phyloP scores from a whole-genome alignment of 2,113 vertebrate species.

The Oncorhynchus keta region DNA sequence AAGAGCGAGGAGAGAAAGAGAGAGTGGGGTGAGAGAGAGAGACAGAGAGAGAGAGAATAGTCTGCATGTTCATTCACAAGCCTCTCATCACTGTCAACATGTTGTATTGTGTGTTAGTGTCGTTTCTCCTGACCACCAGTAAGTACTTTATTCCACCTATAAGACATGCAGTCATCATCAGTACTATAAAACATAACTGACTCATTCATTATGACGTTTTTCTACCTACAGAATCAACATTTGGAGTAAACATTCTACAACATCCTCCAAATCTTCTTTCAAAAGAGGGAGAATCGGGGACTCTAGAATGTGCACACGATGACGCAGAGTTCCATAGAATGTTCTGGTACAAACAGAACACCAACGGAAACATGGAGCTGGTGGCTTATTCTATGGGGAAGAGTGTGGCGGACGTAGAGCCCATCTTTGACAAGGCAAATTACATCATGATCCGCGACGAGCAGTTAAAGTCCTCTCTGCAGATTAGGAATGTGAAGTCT shows the following conservation, averaged over 20 bases:
- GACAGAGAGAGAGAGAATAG: not conserved
- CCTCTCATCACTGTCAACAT: not conserved
- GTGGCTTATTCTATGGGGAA: not conserved
- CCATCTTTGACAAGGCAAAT: not conserved
- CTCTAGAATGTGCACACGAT: constrained; percentile 47
- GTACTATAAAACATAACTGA: not conserved
- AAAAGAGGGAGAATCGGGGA: not conserved
- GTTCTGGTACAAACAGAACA: constrained; percentile 39
- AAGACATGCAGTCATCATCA: not conserved
- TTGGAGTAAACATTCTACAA: not conserved
- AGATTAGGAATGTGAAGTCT: not conserved
- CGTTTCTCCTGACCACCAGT: constrained; percentile 28
- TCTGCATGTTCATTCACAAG: not conserved
- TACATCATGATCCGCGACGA: not conserved
- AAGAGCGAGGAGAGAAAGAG: too few relatives aligned
- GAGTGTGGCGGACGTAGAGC: too few relatives aligned
- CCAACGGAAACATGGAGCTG: not conserved
- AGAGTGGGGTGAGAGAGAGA: not conserved
- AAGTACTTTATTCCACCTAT: constrained; percentile 1
- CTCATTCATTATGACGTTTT: constrained; percentile 26
- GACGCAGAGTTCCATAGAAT: constrained; percentile 19
- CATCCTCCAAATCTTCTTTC: too few relatives aligned
- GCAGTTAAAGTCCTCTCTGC: not conserved
- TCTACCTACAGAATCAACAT: constrained; percentile 24
- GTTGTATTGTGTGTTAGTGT: constrained; percentile 2